A percentile compares a stretch with the other conserved stretches of the same genome.
These are phyloP conservation scores for Drosophila silvestris DNA, from an alignment of 2,888 invertebrate species.

Conservation along the genomic window DNA sequence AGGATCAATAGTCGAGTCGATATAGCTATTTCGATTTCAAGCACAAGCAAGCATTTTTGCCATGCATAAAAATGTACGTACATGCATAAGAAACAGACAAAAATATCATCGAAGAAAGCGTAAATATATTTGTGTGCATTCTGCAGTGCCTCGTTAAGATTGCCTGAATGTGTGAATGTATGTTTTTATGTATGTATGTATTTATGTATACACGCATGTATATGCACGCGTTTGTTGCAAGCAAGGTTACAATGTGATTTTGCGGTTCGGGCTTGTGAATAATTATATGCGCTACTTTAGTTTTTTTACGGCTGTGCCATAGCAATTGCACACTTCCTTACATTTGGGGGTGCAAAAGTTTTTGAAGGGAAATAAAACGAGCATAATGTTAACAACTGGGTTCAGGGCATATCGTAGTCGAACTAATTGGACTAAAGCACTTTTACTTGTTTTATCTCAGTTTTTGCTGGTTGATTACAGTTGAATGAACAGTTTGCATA, in stretches of 20 bases:
- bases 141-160: not conserved
- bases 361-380: not conserved
- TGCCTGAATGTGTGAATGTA: not conserved
- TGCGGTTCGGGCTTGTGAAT: not conserved
- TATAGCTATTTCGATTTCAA: not conserved
- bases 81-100: not conserved
- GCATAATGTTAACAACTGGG: not conserved
- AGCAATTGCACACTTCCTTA: not conserved
- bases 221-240: not conserved
- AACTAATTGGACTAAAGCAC: not conserved
- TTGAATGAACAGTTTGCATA: conserved; percentile 56
- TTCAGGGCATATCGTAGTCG: not conserved
- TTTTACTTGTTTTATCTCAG: conserved; percentile 52
- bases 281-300: not conserved
- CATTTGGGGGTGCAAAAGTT: not conserved
- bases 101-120: not conserved
- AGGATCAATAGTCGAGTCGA: not conserved
- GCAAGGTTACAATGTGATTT: not conserved
- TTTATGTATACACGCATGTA: not conserved
- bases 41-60: not conserved
- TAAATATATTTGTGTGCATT: not conserved
- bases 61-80: rapidly evolving
- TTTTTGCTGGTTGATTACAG: conserved; percentile 57
- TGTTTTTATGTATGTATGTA: not conserved
- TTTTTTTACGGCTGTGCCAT: not conserved